Percentiles rank a stretch among this genome's conserved stretches.
Evolutionary conservation across 2,888 invertebrate species (phyloP).

Genomic region (Folsomia candida): DNA sequence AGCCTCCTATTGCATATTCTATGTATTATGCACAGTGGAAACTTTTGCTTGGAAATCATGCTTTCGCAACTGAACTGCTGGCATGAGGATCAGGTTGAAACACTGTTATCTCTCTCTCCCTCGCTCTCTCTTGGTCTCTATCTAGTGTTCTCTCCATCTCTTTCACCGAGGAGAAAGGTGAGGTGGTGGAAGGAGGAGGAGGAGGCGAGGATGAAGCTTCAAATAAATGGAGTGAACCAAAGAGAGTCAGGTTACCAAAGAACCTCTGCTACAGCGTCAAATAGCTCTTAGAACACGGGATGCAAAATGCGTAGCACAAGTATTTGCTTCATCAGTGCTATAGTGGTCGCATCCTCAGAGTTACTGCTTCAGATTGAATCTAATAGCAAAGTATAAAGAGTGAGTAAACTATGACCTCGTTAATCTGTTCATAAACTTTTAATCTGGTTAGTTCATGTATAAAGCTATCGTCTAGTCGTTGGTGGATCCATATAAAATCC

Average conservation of each 20-base stretch:
- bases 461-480: no score
- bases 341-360: no score
- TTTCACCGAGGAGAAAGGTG: background rate
- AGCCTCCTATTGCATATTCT: background rate
- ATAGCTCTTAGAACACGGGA: no score
- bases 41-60: background rate
- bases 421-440: background rate
- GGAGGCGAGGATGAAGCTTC: background rate
- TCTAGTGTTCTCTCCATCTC: background rate
- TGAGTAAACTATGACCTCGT: background rate
- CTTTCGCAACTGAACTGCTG: background rate
- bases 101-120: background rate
- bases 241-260: background rate
- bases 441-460: no score
- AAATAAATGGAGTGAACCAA: background rate
- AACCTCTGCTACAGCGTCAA: no score
- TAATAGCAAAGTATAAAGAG: no score
- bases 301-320: no score
- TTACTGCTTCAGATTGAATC: no score
- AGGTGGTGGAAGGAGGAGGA: background rate
- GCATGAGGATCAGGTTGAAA: background rate
- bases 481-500: no score
- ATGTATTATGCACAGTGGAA: background rate
- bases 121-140: no score
- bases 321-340: no score